A percentile compares a stretch with the other conserved stretches of the same genome.
These are phyloP conservation scores for Lepidurus couesii DNA, from an alignment of 1,140 invertebrate species.

Conservation along the genomic window DNA sequence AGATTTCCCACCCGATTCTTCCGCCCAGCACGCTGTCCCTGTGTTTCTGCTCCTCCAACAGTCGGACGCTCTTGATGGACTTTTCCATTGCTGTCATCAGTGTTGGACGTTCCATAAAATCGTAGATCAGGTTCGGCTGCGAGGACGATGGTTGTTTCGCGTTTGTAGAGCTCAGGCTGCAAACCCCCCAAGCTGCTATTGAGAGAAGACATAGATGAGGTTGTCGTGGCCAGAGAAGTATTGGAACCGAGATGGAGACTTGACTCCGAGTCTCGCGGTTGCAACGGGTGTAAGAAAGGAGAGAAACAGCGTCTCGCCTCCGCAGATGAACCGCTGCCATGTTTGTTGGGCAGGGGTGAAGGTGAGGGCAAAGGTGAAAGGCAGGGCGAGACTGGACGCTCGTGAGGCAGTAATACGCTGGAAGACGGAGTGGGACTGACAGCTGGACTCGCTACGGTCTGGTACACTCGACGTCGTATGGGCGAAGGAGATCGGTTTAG, in stretches of 20 bases:
- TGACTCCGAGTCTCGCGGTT: slow-evolving; percentile 4
- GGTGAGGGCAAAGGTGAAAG: not conserved
- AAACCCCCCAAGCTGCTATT: slow-evolving; percentile 60
- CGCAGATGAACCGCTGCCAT: slow-evolving; percentile 4
- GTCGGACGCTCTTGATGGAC: not conserved
- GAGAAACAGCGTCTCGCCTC: slow-evolving; percentile 27
- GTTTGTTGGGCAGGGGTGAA: slow-evolving; percentile 24
- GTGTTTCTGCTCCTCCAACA: not conserved
- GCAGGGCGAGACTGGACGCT: not conserved
- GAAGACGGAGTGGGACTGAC: slow-evolving; percentile 20
- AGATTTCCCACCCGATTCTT: slow-evolving; percentile 39
- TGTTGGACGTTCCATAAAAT: not conserved
- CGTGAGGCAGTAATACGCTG: not conserved
- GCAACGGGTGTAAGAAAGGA: slow-evolving; percentile 23
- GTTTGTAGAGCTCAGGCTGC: slow-evolving; percentile 71
- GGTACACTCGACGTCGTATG: not conserved
- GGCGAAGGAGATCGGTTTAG: slow-evolving; percentile 26
- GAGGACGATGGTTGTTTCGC: slow-evolving; percentile 45
- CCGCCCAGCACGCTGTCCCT: not conserved
- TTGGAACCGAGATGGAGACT: slow-evolving; percentile 63
- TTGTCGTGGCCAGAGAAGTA: slow-evolving; percentile 44
- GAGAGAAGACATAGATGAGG: slow-evolving; percentile 56
- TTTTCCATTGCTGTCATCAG: not conserved
- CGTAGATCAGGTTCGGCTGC: slow-evolving; percentile 38
- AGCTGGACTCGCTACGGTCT: slow-evolving; percentile 22